A percentile compares a stretch with the other conserved stretches of the same genome.
Evolutionary conservation across 2,888 invertebrate species (phyloP).

Genomic region (Cordilura impudica): DNA sequence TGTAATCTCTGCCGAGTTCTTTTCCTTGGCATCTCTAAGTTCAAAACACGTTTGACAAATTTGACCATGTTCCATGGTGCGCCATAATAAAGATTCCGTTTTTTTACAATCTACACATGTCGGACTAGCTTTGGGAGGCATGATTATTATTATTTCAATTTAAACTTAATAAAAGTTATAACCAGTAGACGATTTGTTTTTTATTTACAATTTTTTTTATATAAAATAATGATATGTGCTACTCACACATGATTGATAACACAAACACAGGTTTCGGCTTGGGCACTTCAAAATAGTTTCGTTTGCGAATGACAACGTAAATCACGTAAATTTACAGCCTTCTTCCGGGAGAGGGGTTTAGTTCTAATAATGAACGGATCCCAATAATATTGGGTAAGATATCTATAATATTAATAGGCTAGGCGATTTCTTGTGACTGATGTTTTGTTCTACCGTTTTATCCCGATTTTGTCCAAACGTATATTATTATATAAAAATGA

Average conservation of each 20-base stretch:
- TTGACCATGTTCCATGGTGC: slow-evolving; percentile 85
- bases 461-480: too few relatives aligned
- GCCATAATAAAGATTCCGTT: slow-evolving; percentile 86
- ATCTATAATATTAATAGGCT: too few relatives aligned
- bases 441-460: too few relatives aligned
- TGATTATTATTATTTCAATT: slow-evolving; percentile 44
- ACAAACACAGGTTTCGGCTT: not conserved
- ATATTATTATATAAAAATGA: too few relatives aligned
- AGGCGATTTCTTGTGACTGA: too few relatives aligned
- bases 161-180: not conserved
- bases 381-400: too few relatives aligned
- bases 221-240: not conserved
- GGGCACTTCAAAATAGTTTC: too few relatives aligned
- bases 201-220: slow-evolving; percentile 1
- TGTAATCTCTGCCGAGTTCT: slow-evolving; percentile 37
- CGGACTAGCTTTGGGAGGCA: slow-evolving; percentile 76
- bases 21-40: slow-evolving; percentile 76
- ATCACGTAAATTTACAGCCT: too few relatives aligned
- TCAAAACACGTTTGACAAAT: slow-evolving; percentile 87
- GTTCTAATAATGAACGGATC: too few relatives aligned
- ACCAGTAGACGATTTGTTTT: not conserved
- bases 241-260: not conserved
- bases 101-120: slow-evolving; percentile 85
- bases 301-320: too few relatives aligned
- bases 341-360: too few relatives aligned